Base-by-base conservation (phyloP, 2,888 invertebrate species). In the Cataglyphis altisquamis region DNA sequence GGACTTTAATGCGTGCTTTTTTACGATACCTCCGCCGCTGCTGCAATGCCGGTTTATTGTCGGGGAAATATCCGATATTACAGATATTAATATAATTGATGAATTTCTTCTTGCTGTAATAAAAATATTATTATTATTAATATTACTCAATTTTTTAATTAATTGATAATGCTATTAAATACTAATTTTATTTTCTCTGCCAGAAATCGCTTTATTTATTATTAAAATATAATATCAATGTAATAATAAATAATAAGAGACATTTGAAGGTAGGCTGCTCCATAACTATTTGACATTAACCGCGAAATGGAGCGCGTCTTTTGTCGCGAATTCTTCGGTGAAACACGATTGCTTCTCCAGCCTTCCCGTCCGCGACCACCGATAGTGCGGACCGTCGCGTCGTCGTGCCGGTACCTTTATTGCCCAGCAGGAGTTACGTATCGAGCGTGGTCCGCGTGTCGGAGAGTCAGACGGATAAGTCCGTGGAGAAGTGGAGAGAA, bases 401-500 rank as follows among this genome's bases (percentile, higher is more conserved):
- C 80, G 45, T 52, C 39, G 36, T 12, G 62, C 81, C 72, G 86
- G 88, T 85, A 85, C 89, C 87, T 90, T 90, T 89, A 90, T 89
- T 90, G 88, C 88, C 86, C 88, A 86, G 84, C 90, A 80, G 90
- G 88, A 88, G 88, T 90, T 90, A 87, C 88, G 89, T 90, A 90
- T 89, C 86, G 86, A 87, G 86, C 86, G 78, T 75, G 77, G 87
- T 82, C 89, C 86, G 86, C 88, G 87, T 89, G 91, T 90, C 86
- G 82, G 77, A 83, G 82, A 85, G 74, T 78, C 87, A 75, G 83
- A 86, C 87, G 92, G 91, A 92, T 92, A 92, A 91, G 90, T 93
- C 91, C 89, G 84, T 88, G 86, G 89, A 89, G 52, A 52, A 52
- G 91, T 86, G 89, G 85, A 87, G 89, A 91, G 92, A 93, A 94